Base-by-base conservation (phyloP, 92 coral and sea anemone genomes). In the Ricordea florida region DNA sequence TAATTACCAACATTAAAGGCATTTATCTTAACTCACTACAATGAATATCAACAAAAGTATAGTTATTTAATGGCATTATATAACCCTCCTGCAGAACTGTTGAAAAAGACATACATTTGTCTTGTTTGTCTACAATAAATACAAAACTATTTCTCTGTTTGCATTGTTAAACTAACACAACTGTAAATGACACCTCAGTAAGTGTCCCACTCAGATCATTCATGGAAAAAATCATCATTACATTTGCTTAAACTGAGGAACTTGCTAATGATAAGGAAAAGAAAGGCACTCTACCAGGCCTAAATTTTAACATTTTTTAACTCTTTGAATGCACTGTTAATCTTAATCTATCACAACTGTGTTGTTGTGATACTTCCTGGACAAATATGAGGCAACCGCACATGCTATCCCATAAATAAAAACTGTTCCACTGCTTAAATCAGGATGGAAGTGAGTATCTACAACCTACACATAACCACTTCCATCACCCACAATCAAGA, bases 361-460 rank as follows among this genome's bases (percentile, higher is more conserved):
- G 15, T 31, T 30, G 42, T 56, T 11, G 22, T 30, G 24, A 56
- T 30, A 56, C 22, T 29, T 56, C 62, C 62, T 56, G 62, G 38
- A 56, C 42, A 56, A 56, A 31, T 56, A 56, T 56, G 42, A 56
- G 6, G 62, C 62, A 56, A 56, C 62, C 30, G 21, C 62, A 56
- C 62, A 11, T 28, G 62, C 62, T 56, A 56, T 56, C 62, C 62
- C 62, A 56, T 56, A 29, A 28, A 56, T 56, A 56, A 56, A 29
- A 56, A 56, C 42, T 56, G 62, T 30, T 56, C 62, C 41, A 28
- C 62, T 56, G 42, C 62, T 56, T 51, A 56, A 56, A 56, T 56
- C 38, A 56, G 41, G 62, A 13, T 56, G 62, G 42, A 31, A 56
- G 62, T 56, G 62, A 56, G 62, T 56, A 56, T 56, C 62, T 56